Evolutionary conservation across 2,113 vertebrate species (phyloP).

Genomic region (Crotalus tigris): DNA sequence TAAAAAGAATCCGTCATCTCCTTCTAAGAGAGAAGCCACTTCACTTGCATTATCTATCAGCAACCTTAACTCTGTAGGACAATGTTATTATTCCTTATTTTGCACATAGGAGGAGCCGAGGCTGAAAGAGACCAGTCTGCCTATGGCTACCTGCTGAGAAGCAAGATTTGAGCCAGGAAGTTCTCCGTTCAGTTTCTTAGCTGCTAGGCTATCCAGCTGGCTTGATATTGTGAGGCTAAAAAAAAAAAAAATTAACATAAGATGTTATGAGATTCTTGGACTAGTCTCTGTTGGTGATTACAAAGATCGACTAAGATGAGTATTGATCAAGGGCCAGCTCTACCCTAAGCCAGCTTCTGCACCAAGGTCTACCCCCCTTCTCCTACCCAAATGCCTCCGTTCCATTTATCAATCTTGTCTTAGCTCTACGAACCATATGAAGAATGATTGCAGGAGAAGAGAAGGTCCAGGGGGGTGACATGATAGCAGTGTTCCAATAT

Average conservation of each 20-base stretch:
- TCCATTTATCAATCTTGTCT: neutral
- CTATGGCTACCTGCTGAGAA: neutral
- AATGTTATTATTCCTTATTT: neutral
- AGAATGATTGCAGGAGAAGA: too few relatives aligned
- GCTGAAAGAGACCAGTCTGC: neutral
- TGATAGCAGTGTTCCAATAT: too few relatives aligned
- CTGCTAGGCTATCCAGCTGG: conserved; percentile 2
- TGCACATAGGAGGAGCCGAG: neutral
- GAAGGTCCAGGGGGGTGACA: too few relatives aligned
- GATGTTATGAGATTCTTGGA: neutral
- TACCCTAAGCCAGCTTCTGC: neutral
- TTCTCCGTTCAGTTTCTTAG: neutral
- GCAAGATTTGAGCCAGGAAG: neutral
- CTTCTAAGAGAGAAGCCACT: neutral
- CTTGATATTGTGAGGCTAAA: neutral
- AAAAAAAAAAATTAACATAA: neutral
- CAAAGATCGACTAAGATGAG: neutral
- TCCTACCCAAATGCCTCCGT: neutral
- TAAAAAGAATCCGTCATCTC: neutral
- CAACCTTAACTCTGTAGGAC: neutral
- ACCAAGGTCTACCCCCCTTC: neutral
- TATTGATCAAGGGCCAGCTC: neutral
- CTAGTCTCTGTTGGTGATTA: neutral
- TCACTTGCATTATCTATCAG: neutral
- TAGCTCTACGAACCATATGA: too few relatives aligned